Percentiles rank a stretch among this genome's conserved stretches.
These are phyloP conservation scores for Proales similis DNA, from an alignment of 1,140 invertebrate genomes.

Conservation along the genomic window DNA sequence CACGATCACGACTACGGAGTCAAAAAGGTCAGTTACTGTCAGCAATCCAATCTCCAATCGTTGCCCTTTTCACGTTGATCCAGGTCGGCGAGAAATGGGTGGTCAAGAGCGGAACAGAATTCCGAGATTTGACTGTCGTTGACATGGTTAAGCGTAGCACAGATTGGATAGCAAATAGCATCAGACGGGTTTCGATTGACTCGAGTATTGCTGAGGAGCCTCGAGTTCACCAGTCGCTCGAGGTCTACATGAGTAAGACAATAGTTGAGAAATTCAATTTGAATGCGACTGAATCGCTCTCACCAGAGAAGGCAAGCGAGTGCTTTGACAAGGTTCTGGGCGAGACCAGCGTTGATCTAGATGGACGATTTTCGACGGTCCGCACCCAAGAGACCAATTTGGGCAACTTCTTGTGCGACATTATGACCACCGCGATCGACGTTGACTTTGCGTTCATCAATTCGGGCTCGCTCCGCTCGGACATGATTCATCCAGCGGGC, in stretches of 20 bases:
- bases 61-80: neutral
- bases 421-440: conserved; percentile 67
- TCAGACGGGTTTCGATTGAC: conserved; percentile 67
- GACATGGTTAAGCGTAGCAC: conserved; percentile 56
- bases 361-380: conserved; percentile 71
- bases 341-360: conserved; percentile 69
- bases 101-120: conserved; percentile 83
- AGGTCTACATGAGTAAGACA: no score
- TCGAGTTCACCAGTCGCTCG: no score
- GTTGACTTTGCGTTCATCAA: conserved; percentile 76
- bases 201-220: conserved; percentile 65
- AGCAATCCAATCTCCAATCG: neutral
- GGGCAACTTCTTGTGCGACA: conserved; percentile 42
- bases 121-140: conserved; percentile 74
- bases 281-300: neutral
- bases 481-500: conserved; percentile 65
- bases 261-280: neutral
- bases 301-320: conserved; percentile 6
- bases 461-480: conserved; percentile 74
- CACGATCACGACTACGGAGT: conserved; percentile 77
- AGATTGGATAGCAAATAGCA: conserved; percentile 57
- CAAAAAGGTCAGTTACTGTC: conserved; percentile 54
- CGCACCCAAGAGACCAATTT: conserved; percentile 76
- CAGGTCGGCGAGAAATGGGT: conserved; percentile 30
- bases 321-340: conserved; percentile 69